Conservation (phyloP, 2,113 vertebrate species). For the Alexandromys fortis region DNA sequence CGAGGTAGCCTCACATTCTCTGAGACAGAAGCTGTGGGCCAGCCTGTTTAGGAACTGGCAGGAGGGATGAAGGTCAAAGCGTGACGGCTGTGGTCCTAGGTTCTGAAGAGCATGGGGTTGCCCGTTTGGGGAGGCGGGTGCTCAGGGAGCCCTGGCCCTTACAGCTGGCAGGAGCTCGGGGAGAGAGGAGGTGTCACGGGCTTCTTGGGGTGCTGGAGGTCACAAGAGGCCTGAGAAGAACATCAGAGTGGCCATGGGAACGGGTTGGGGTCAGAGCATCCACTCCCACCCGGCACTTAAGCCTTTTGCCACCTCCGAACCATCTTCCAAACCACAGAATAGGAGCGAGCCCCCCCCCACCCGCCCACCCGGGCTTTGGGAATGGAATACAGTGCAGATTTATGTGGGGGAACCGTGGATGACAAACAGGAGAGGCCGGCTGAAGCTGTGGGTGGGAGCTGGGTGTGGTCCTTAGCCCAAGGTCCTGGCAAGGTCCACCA, state of each 20-base stretch:
- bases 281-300: background rate
- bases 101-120: too few species aligned
- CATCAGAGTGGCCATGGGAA: accelerated
- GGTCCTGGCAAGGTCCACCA: background rate
- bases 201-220: background rate
- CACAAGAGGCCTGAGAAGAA: background rate
- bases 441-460: background rate
- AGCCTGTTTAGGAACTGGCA: background rate
- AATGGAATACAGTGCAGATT: background rate
- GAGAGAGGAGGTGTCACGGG: background rate
- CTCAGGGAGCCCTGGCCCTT: background rate
- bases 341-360: background rate
- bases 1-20: background rate
- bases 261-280: background rate
- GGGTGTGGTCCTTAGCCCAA: background rate
- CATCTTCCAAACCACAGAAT: background rate
- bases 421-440: background rate
- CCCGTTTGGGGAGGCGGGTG: background rate
- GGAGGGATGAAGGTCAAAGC: background rate
- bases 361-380: background rate
- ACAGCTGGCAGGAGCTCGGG: background rate
- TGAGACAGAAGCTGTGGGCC: accelerated
- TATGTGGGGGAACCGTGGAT: accelerated
- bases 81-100: accelerated
- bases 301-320: background rate